Evolutionary conservation across 2,113 vertebrate species (phyloP), one percentile per base, ranked within the genome.

Genomic region (Phrynosoma blainvillii): DNA sequence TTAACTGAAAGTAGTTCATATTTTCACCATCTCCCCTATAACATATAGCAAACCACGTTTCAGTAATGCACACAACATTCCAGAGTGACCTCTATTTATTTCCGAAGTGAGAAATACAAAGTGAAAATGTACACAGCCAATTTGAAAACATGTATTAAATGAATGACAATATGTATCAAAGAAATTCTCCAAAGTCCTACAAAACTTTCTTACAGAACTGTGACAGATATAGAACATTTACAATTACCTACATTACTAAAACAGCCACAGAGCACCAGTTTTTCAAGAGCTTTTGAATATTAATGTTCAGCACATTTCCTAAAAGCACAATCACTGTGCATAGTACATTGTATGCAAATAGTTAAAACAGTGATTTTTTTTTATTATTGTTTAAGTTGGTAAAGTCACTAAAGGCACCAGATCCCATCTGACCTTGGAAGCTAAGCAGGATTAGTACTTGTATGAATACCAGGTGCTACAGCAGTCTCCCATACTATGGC

Each of bases 1-100:
- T 2, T 89, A 77, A 88, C 90, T 92, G 66, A 76, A 89, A 89
- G 27, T 70, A 84, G n/a, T 89, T 82, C 75, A 86, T n/a, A 40
- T 77, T 84, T 82, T 66, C 27, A 82, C 32, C 52, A 82, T 30
- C 1, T 52, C 12, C 2, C 14, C 79, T 82, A 83, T 1, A 14
- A 2, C n/a, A 62, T 77, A 56, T 0, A 56, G 20, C 13, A 12
- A 87, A 4, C 0, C 54, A 54, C 23, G 54, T 32, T 87, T 90
- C 52, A 66, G 79, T 73, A 84, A 87, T 70, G 36, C 52, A 10
- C 18, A 90, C 59, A 81, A 66, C 32, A 73, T 78, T 30, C 13
- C 79, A 87, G 11, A 77, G 23, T 71, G 75, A 89, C 76, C 75
- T 66, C 23, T 59, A 47, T 12, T 79, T 89, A 47, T 76, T 21